Percentiles rank a stretch among this genome's conserved stretches.
These are phyloP conservation scores for Halyomorpha halys DNA, from an alignment of 1,140 invertebrate species.

Conservation along the genomic window DNA sequence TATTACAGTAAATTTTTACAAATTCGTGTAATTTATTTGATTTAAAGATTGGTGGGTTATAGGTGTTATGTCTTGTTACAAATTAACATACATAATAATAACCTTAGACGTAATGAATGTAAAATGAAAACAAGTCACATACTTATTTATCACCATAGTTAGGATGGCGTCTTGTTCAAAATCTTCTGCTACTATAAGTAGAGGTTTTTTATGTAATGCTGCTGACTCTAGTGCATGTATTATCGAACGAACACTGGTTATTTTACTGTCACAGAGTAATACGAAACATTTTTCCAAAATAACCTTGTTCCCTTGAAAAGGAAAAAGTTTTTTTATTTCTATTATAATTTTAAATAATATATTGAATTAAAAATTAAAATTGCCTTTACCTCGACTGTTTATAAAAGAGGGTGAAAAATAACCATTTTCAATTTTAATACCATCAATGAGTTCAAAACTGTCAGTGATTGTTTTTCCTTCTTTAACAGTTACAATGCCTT, in stretches of 20 bases:
- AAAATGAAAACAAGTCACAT: too few species aligned
- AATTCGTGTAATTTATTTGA: too few species aligned
- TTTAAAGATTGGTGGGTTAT: too few species aligned
- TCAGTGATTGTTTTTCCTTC: slow-evolving; percentile 63
- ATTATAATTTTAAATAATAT: background rate
- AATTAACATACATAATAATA: too few species aligned
- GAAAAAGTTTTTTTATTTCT: background rate
- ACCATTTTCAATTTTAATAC: slow-evolving; percentile 66
- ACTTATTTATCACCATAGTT: slow-evolving; percentile 3
- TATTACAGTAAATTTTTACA: too few species aligned
- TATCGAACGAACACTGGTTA: slow-evolving; percentile 53
- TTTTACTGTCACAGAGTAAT: slow-evolving; percentile 35
- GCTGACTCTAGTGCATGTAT: slow-evolving; percentile 59
- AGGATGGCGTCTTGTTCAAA: slow-evolving; percentile 58
- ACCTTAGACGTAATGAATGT: too few species aligned
- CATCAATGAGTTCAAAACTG: slow-evolving; percentile 61
- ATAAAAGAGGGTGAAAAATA: slow-evolving; percentile 72
- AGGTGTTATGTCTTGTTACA: too few species aligned
- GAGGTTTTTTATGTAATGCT: slow-evolving; percentile 48
- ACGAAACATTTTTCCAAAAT: slow-evolving; percentile 23
- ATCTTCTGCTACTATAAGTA: slow-evolving; percentile 64
- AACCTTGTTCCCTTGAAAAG: slow-evolving; percentile 8
- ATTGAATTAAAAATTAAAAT: background rate
- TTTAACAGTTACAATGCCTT: slow-evolving; percentile 67
- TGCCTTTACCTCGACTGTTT: slow-evolving; percentile 38